phyloP scores from a whole-genome alignment of 2,888 invertebrate genomes.

The Crossocerus cetratus region DNA sequence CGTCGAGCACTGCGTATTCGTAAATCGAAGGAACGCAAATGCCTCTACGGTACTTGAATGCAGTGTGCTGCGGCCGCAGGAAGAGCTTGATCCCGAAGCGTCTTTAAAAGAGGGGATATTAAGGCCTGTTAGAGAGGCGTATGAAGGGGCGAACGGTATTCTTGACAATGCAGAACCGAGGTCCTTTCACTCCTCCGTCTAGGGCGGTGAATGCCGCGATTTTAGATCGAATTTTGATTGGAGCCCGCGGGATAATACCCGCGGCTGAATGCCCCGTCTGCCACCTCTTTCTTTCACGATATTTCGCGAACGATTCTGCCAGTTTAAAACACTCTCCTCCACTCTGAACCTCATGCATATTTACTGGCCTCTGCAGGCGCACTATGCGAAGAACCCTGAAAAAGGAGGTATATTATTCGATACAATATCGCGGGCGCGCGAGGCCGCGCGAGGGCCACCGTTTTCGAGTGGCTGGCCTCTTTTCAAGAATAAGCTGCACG shows the following conservation, averaged over 20 bases:
- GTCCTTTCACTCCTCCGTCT: constrained; percentile 5
- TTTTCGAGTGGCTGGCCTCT: background rate
- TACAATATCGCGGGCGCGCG: background rate
- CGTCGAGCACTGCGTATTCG: too few species aligned
- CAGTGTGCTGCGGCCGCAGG: too few species aligned
- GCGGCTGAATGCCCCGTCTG: constrained; percentile 9
- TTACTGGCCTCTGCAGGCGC: background rate
- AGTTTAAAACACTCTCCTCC: background rate
- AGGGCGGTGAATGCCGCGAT: background rate
- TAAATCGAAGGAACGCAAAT: constrained; percentile 40
- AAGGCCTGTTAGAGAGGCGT: constrained; percentile 27
- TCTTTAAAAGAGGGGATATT: constrained; percentile 42
- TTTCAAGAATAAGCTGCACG: background rate
- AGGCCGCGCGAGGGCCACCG: background rate
- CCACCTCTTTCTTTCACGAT: constrained; percentile 14
- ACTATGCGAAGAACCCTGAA: background rate
- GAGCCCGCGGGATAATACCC: background rate
- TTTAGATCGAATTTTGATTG: constrained; percentile 12
- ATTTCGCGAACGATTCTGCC: background rate
- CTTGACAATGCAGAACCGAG: constrained; percentile 28
- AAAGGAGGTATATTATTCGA: background rate
- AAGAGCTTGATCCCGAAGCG: background rate
- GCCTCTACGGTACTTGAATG: too few species aligned
- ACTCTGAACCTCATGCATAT: background rate
- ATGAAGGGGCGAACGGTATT: constrained; percentile 25